These are phyloP conservation scores for Dyspetes luteomarginatus DNA, from an alignment of 2,888 invertebrate genomes.

Conservation along the genomic window DNA sequence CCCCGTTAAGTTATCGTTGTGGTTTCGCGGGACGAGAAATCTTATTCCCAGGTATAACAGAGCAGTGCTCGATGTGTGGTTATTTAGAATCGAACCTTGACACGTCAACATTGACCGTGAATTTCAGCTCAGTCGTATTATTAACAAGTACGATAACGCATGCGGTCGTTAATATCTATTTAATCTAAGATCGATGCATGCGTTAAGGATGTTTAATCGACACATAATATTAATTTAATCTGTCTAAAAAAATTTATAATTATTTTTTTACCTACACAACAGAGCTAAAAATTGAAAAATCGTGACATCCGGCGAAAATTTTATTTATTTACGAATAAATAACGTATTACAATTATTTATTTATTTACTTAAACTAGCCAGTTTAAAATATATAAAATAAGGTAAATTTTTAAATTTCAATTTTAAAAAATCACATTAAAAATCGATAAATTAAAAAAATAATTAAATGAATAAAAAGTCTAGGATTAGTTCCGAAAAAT, in stretches of 20 bases:
- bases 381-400: no score
- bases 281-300: no score
- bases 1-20: slow-evolving; percentile 58
- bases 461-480: no score
- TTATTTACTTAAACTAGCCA: no score
- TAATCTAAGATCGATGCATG: neutral
- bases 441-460: no score
- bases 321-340: no score
- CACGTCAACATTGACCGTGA: slow-evolving; percentile 38
- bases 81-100: neutral
- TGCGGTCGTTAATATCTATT: slow-evolving; percentile 2
- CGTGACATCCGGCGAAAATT: no score
- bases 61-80: neutral
- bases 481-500: no score
- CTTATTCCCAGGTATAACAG: neutral
- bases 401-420: neutral
- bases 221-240: no score
- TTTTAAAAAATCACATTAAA: neutral
- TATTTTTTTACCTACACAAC: no score
- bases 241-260: no score
- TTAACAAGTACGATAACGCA: slow-evolving; percentile 2
- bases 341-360: no score
- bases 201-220: neutral
- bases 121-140: slow-evolving; percentile 13
- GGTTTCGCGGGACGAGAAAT: slow-evolving; percentile 45